Evolutionary conservation across 92 coral and sea anemone genomes (phyloP), one percentile per base, ranked within the genome.

Genomic region (Plumapathes pennacea): DNA sequence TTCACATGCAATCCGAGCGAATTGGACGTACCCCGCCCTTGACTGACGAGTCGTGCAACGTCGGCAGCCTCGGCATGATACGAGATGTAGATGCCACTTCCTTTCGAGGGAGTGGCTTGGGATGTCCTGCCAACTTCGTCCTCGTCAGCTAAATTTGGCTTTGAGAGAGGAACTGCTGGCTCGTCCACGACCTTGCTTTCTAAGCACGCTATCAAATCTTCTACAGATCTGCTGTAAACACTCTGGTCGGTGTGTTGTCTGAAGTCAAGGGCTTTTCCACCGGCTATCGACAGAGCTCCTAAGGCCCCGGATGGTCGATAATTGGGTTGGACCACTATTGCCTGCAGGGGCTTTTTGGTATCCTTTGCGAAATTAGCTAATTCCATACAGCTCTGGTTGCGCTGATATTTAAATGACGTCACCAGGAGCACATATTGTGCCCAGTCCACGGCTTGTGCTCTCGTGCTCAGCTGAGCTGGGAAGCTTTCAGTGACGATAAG

Each of bases 331-430:
- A 62, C 72, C 18, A 80, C 14, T 5, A 85, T 61, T 13, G 92
- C 37, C 8, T 68, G 63, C 0, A 85, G 77, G 4, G 83, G 87
- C 59, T 78, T 84, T 32, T 82, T 82, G 74, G 51, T 85, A 33
- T 82, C 85, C 32, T 85, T 85, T 15, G 92, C 92, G 42, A 79
- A 85, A 59, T 85, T 80, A 28, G 87, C 83, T 9, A 85, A 49
- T 54, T 85, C 92, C 2, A 72, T 72, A 33, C 86, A 85, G 47
- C 65, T 55, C 21, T 72, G 71, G 17, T 78, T 66, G 38, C 87
- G 83, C 57, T 85, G 92, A 68, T 85, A 85, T 54, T 65, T 67
- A 47, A 85, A 70, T 23, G 92, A 80, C 32, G 80, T 80, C 37
- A 85, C 58, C 5, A 79, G 14, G 8, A 85, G 80, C 32, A 85